phyloP scores from a whole-genome alignment of 2,888 invertebrate species.

The Gortyna flavago region DNA sequence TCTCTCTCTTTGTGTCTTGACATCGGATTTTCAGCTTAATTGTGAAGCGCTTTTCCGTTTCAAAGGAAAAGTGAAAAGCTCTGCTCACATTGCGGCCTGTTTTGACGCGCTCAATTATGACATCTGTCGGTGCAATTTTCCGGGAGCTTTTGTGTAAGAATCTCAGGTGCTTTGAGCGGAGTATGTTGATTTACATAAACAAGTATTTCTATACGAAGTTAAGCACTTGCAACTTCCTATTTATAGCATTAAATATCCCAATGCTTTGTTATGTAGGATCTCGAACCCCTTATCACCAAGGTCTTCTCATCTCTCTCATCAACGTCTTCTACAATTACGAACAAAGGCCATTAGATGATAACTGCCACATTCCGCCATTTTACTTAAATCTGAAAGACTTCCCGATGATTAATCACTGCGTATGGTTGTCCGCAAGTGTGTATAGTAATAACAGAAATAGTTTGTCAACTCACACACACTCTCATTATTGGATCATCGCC shows the following conservation, averaged over 20 bases:
- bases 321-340: constrained; percentile 1
- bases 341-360: not conserved
- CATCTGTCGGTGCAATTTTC: constrained; percentile 4
- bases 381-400: constrained; percentile 14
- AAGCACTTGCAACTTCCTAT: not conserved
- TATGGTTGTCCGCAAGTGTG: constrained; percentile 17
- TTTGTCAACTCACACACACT: constrained; percentile 21
- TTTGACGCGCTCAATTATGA: constrained; percentile 11
- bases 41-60: constrained; percentile 24
- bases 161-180: not conserved
- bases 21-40: constrained; percentile 32
- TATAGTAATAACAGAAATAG: constrained; percentile 59
- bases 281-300: not conserved
- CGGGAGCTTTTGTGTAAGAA: not conserved
- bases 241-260: not conserved
- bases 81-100: constrained; percentile 5
- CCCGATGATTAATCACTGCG: constrained; percentile 18
- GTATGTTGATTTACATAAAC: not conserved
- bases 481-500: constrained; percentile 57
- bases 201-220: not conserved
- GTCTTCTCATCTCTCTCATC: not conserved
- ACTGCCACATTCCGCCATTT: constrained; percentile 3
- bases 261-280: not conserved
- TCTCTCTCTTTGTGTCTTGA: constrained; percentile 34
- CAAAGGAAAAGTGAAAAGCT: constrained; percentile 19